Base-by-base conservation (phyloP, 2,888 invertebrate genomes). In the Rhamnusium bicolor region DNA sequence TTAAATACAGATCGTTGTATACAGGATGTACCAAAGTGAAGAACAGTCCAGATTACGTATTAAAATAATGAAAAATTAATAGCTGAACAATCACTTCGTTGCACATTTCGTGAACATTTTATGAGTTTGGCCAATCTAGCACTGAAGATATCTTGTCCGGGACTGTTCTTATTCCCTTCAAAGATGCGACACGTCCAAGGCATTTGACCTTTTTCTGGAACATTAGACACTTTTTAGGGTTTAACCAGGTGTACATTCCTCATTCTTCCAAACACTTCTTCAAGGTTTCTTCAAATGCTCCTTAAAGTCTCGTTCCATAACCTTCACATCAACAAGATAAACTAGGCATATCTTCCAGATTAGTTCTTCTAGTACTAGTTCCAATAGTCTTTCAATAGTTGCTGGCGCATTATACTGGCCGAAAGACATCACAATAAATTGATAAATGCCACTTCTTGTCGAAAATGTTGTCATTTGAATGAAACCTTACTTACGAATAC, bases 361-460 rank as follows among this genome's bases (percentile, higher is more conserved):
- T 4, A 82, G 69, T 1, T 72, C 79, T 27, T 51, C 8, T 0
- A 81, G 66, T 27, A 80, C 61, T 0, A 46, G 14, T 24, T 82
- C 79, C 78, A 82, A 73, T 19, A 78, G 24, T 18, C 75, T 29
- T 62, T 80, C 76, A 66, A 78, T 76, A 6, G 81, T 82, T 0
- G 81, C 77, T 4, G 79, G 78, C 1, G 80, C 78, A 68, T 82
- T 81, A 53, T 79, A 80, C 0, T 82, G 62, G 1, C 80, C 79
- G 54, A 76, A 69, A 0, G 80, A 81, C 82, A 82, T 82, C 0
- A 81, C 81, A 0, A 69, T 77, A 60, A 83, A 81, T 21, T 83
- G 78, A 71, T 77, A 82, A 3, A 82, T 32, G 19, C 75, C 82
- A 16, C 58, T 66, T 0, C 76, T 76, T 2, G 73, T 63, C 5